These are phyloP conservation scores for Ptychochromis oligacanthus DNA, from an alignment of 2,113 vertebrate species.

Conservation along the genomic window DNA sequence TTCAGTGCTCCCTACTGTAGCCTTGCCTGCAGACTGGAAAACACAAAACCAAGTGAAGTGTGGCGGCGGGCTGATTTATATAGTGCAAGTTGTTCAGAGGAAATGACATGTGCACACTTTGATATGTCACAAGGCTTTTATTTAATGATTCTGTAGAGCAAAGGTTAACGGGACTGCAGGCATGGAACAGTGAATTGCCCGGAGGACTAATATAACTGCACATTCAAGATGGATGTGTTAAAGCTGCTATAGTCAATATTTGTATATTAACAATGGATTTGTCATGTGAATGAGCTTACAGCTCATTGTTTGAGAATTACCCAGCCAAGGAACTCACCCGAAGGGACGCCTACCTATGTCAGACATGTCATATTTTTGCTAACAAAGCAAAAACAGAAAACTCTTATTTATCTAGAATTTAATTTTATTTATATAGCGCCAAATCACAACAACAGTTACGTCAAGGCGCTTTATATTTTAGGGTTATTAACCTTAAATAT, in stretches of 20 bases:
- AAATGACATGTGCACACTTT: constrained; percentile 26
- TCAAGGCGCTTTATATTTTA: too few relatives aligned
- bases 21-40: constrained; percentile 36
- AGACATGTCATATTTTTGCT: neutral
- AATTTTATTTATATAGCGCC: too few relatives aligned
- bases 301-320: neutral
- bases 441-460: too few relatives aligned
- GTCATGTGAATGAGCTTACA: neutral
- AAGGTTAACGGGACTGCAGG: neutral
- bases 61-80: constrained; percentile 4
- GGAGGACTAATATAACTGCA: neutral
- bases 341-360: neutral
- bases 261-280: neutral
- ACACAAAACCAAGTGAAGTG: constrained; percentile 42
- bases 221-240: neutral
- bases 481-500: too few relatives aligned
- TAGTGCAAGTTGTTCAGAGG: constrained; percentile 36
- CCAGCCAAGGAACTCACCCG: neutral
- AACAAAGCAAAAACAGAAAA: neutral
- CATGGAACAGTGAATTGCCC: neutral
- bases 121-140: constrained; percentile 34
- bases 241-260: neutral
- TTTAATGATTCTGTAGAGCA: constrained; percentile 29
- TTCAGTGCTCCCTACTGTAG: constrained; percentile 1
- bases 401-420: too few relatives aligned